Percentiles rank a stretch among this genome's conserved stretches.
Conservation (phyloP, 2,888 invertebrate genomes). For the Hanleya hanleyi region DNA sequence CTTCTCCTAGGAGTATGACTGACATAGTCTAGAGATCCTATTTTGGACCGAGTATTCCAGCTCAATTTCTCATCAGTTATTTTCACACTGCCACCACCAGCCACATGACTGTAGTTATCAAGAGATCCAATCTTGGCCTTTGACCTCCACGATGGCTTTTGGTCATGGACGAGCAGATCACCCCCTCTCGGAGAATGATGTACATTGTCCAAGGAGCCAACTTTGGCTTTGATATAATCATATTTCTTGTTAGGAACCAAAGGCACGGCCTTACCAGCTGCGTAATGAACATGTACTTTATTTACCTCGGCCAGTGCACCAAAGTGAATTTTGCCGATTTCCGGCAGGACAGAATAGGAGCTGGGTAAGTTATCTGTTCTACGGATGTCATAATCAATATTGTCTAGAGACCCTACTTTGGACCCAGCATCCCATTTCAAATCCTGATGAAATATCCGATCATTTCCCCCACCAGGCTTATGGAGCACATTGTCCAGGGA, state of each 20-base stretch:
- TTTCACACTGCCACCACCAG: constrained; percentile 15
- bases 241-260: background rate
- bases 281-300: background rate
- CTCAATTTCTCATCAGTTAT: background rate
- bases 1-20: background rate
- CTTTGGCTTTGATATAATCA: background rate
- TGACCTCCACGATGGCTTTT: background rate
- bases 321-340: background rate
- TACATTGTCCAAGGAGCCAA: constrained; percentile 6
- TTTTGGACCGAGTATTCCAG: constrained; percentile 9
- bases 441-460: constrained; percentile 1
- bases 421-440: constrained; percentile 1
- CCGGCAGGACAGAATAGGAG: background rate
- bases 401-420: constrained; percentile 12
- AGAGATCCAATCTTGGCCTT: constrained; percentile 13
- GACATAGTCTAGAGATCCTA: constrained; percentile 10
- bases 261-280: background rate
- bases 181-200: constrained; percentile 5
- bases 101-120: constrained; percentile 9
- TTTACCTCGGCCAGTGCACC: background rate
- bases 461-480: constrained; percentile 11
- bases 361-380: background rate
- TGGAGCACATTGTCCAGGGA: constrained; percentile 16
- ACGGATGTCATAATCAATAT: background rate
- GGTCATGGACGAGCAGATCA: background rate